A percentile compares a stretch with the other conserved stretches of the same genome.
phyloP scores from a whole-genome alignment of 2,113 vertebrate genomes.

The Agelaius phoeniceus region DNA sequence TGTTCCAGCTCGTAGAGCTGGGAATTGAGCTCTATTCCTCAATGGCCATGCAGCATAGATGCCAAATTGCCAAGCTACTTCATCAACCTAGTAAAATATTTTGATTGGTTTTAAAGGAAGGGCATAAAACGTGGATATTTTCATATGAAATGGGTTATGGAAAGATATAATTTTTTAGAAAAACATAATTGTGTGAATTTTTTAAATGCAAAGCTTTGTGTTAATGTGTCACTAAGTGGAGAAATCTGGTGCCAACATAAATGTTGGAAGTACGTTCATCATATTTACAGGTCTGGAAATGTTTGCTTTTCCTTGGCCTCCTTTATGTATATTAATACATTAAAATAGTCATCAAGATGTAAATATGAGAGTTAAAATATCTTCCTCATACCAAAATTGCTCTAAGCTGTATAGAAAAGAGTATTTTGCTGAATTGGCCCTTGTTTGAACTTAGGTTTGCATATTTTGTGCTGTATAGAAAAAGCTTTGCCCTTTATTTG shows the following conservation, averaged over 20 bases:
- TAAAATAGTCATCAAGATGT: background rate
- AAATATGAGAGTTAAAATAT: background rate
- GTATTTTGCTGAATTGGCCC: background rate
- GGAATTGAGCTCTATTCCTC: background rate
- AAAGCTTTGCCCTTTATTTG: background rate
- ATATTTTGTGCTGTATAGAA: background rate
- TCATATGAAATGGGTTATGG: slow-evolving; percentile 21
- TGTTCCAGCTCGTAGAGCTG: background rate
- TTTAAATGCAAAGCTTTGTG: slow-evolving; percentile 17
- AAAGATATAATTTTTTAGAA: background rate
- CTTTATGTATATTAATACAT: background rate
- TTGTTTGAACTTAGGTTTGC: background rate
- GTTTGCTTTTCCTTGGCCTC: background rate
- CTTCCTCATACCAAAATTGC: background rate
- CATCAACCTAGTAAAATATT: slow-evolving; percentile 58
- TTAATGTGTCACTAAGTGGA: slow-evolving; percentile 11
- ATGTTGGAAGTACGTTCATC: background rate
- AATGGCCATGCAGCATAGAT: background rate
- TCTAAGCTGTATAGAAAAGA: background rate
- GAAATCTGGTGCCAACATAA: slow-evolving; percentile 18
- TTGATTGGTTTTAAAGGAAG: slow-evolving; percentile 38
- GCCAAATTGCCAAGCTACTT: slow-evolving; percentile 21
- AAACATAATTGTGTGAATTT: slow-evolving; percentile 13
- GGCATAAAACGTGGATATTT: slow-evolving; percentile 29
- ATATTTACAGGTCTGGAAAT: slow-evolving; percentile 23